Evolutionary conservation across 1,140 invertebrate genomes (phyloP).

Genomic region (Wasmannia auropunctata): DNA sequence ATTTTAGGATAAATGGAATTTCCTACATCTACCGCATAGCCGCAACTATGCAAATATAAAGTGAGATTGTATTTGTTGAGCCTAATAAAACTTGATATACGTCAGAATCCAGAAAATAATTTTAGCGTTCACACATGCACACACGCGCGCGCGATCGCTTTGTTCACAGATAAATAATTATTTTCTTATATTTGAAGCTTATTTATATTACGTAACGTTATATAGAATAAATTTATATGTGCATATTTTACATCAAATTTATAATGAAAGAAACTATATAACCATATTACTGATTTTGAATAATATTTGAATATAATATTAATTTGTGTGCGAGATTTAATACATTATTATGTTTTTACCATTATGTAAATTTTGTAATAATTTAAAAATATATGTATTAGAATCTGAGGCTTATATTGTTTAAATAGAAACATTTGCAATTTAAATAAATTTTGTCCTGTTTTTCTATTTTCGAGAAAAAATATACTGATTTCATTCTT

Average conservation of each 20-base stretch:
- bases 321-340: not conserved
- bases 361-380: conserved; percentile 10
- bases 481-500: not conserved
- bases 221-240: not conserved
- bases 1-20: not conserved
- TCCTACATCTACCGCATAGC: not conserved
- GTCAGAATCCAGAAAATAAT: not conserved
- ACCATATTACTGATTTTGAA: not conserved
- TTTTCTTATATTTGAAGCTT: not conserved
- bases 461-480: not conserved
- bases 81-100: not conserved
- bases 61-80: not conserved
- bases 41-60: not conserved
- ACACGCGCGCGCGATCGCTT: not conserved
- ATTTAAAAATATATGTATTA: conserved; percentile 13
- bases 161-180: not conserved
- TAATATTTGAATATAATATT: not conserved
- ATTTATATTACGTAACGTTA: not conserved
- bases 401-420: not conserved
- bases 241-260: not conserved
- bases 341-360: not conserved
- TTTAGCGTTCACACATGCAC: not conserved
- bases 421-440: not conserved
- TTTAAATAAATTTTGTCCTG: not conserved
- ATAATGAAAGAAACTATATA: not conserved